Conservation (phyloP, 1,140 invertebrate genomes). For the Drosophila pruinosa region DNA sequence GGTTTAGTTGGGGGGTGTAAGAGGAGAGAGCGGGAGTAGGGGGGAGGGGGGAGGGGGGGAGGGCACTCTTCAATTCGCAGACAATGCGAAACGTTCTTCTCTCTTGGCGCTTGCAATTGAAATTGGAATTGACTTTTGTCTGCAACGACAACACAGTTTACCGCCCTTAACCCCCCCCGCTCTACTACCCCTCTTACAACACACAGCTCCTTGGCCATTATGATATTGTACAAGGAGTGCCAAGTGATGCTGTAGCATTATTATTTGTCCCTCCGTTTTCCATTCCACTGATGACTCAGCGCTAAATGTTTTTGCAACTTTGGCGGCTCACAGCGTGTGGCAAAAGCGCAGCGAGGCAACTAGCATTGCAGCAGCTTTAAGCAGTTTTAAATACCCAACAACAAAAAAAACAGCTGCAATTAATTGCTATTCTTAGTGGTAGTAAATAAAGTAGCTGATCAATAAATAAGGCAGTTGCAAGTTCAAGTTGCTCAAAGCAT, state of each 20-base stretch:
- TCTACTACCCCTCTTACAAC: neutral
- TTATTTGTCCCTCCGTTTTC: no score
- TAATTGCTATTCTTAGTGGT: no score
- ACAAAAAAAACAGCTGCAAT: no score
- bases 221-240: constrained; percentile 70
- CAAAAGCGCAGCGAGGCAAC: neutral
- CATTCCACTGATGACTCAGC: constrained; percentile 17
- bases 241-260: constrained; percentile 56
- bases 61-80: constrained; percentile 18
- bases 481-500: neutral
- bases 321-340: neutral
- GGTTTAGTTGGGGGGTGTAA: neutral
- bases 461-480: no score
- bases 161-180: neutral
- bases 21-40: neutral
- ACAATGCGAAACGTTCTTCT: constrained; percentile 24
- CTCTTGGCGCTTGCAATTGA: constrained; percentile 43
- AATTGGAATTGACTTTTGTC: constrained; percentile 67
- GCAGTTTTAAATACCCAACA: neutral
- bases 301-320: neutral
- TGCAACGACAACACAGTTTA: constrained; percentile 25
- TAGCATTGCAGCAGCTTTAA: neutral
- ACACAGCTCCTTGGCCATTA: constrained; percentile 56
- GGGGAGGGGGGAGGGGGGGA: no score
- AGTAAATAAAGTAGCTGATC: no score